Evolutionary conservation across 2,113 vertebrate genomes (phyloP), one percentile per base, ranked within the genome.

Genomic region (Zeus faber): DNA sequence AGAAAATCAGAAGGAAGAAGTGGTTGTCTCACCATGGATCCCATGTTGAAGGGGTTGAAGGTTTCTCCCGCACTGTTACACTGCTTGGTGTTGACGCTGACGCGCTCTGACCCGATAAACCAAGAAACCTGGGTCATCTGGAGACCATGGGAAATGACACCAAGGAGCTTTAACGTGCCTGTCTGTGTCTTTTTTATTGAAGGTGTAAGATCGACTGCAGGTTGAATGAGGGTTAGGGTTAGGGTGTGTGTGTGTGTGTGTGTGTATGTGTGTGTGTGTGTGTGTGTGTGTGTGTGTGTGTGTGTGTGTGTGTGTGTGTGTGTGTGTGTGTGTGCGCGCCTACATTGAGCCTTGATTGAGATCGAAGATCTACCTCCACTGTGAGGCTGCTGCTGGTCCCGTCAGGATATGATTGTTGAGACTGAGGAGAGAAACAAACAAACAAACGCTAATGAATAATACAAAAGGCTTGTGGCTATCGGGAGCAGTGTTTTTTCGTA

Each of bases 41-140:
- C 66, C 82, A 90, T 86, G 65, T 80, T 85, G 61, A 87, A 91
- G 37, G 90, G 90, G 58, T 91, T 88, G 53, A 76, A 90, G 0
- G 50, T 68, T 18, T 4, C 40, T 20, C 74, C 80, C 33, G 58
- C 48, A 13, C 3, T 9, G 11, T 10, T 43, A 62, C 89, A 90
- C 1, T 46, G 4, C 1, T 13, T 18, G 40, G 5, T 13, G 2
- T 18, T 27, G 14, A 5, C 4, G 6, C n/a, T 14, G 3, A 29
- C 9, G 0, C 17, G 60, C 14, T 39, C 17, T 7, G 37, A 62
- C 10, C 62, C 54, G 47, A 91, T 83, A 40, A 72, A 82, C 83
- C 89, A 61, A 13, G 64, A 71, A 5, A 33, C 73, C 0, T 16
- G 3, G n/a, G n/a, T n/a, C n/a, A n/a, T n/a, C n/a, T n/a, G n/a